Evolutionary conservation across 2,113 vertebrate species (phyloP).

Genomic region (Mystacornis crossleyi): DNA sequence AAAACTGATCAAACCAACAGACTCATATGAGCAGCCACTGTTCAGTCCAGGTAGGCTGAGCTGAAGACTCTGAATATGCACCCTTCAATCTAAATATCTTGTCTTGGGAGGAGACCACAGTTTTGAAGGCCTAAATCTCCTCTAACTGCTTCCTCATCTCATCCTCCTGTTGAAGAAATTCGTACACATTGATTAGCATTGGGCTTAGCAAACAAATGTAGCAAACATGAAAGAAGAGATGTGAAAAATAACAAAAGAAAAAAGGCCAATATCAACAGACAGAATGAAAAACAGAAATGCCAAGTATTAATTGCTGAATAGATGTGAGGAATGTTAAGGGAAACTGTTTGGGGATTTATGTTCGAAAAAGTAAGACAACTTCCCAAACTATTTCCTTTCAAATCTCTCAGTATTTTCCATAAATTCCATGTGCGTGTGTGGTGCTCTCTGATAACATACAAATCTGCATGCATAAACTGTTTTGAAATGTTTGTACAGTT

Average conservation of each 20-base stretch:
- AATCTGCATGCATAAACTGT: slow-evolving; percentile 61
- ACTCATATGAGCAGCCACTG: neutral
- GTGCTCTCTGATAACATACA: slow-evolving; percentile 56
- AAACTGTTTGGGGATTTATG: slow-evolving; percentile 58
- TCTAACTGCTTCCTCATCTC: neutral
- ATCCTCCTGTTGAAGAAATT: neutral
- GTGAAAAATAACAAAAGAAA: neutral
- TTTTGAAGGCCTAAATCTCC: neutral
- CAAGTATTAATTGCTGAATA: neutral
- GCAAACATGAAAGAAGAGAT: neutral
- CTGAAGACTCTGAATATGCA: neutral
- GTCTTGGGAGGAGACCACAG: neutral
- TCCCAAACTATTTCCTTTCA: slow-evolving; percentile 60
- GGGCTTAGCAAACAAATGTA: neutral
- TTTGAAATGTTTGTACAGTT: slow-evolving; percentile 63
- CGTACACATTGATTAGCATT: neutral
- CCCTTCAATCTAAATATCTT: neutral
- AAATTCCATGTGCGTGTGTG: slow-evolving; percentile 59
- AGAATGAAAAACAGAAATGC: neutral
- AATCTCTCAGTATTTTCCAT: slow-evolving; percentile 55
- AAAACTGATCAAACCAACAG: slow-evolving; percentile 6
- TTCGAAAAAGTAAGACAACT: slow-evolving; percentile 37
- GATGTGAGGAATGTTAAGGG: slow-evolving; percentile 34
- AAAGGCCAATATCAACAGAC: neutral
- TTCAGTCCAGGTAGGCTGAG: neutral